These are phyloP conservation scores for Eutrigla gurnardus DNA, from an alignment of 2,797 vertebrate species.

Conservation along the genomic window DNA sequence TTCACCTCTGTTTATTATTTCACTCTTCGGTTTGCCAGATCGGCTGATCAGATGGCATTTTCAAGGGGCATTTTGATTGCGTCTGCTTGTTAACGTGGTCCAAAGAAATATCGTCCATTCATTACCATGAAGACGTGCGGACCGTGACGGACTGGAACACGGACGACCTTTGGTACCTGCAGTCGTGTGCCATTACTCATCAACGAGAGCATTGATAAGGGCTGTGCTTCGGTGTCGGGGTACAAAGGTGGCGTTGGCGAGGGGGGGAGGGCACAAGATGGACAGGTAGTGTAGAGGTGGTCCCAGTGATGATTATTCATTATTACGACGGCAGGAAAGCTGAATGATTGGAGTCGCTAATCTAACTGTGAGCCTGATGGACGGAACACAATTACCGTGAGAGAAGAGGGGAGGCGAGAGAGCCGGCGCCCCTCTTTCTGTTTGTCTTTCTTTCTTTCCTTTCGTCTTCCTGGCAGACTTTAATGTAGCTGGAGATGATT, in stretches of 20 bases:
- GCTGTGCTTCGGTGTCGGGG: conserved; percentile 19
- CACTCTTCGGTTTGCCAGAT: background rate
- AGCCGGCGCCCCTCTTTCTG: background rate
- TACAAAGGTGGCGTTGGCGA: conserved; percentile 9
- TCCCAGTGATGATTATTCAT: conserved; percentile 67
- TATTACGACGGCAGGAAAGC: conserved; percentile 72
- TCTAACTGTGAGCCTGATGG: conserved; percentile 78
- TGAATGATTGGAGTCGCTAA: conserved; percentile 70
- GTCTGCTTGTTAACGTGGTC: conserved; percentile 11
- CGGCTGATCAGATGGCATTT: conserved; percentile 4
- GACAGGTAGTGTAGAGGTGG: conserved; percentile 37
- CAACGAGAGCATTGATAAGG: conserved; percentile 55
- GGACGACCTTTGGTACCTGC: conserved; percentile 45
- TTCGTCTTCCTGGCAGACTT: conserved; percentile 61
- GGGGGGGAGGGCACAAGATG: background rate
- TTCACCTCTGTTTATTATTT: background rate
- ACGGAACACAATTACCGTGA: conserved; percentile 75
- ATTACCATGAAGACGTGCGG: conserved; percentile 9
- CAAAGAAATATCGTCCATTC: conserved; percentile 17
- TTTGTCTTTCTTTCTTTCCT: conserved; percentile 28
- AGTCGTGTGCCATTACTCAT: conserved; percentile 56
- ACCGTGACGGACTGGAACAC: conserved; percentile 7
- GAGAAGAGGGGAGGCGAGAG: conserved; percentile 14
- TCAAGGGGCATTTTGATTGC: conserved; percentile 11
- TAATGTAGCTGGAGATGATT: conserved; percentile 74